Percentiles rank a stretch among this genome's conserved stretches.
phyloP scores from a whole-genome alignment of 2,113 vertebrate species.

The Nerophis ophidion region DNA sequence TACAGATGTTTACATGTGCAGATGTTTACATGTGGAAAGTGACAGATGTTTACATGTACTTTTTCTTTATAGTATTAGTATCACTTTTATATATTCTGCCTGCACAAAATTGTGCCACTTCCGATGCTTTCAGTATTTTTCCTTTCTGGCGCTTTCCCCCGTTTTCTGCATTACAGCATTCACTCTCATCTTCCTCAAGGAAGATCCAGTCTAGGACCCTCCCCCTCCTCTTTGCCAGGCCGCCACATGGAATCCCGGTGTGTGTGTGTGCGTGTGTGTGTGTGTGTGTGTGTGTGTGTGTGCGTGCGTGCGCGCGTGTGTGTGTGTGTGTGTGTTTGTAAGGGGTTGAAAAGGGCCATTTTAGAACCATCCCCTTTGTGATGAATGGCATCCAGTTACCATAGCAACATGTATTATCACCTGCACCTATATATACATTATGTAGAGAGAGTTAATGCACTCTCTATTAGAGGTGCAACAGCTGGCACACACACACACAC shows the following conservation, averaged over 20 bases:
- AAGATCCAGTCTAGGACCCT: background rate
- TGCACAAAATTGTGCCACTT: no score
- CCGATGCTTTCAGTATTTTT: background rate
- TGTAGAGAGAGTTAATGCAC: background rate
- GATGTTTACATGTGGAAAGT: no score
- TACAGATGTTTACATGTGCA: no score
- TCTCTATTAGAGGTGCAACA: background rate
- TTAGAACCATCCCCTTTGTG: constrained; percentile 42
- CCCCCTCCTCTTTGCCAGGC: constrained; percentile 9
- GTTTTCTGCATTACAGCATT: no score
- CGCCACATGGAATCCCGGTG: constrained; percentile 26
- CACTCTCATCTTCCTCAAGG: background rate
- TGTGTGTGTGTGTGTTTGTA: background rate
- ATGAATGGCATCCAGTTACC: constrained; percentile 44
- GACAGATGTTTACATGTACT: no score
- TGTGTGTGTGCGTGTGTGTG: background rate
- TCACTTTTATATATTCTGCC: background rate
- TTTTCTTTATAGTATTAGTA: no score
- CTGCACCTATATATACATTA: constrained; percentile 20
- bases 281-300: background rate
- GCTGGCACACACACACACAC: background rate
- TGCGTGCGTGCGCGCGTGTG: background rate
- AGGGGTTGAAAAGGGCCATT: background rate
- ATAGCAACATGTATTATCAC: constrained; percentile 39
- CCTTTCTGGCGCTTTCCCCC: no score